Conservation (phyloP, 2,113 vertebrate species). For the Oreochromis aureus region DNA sequence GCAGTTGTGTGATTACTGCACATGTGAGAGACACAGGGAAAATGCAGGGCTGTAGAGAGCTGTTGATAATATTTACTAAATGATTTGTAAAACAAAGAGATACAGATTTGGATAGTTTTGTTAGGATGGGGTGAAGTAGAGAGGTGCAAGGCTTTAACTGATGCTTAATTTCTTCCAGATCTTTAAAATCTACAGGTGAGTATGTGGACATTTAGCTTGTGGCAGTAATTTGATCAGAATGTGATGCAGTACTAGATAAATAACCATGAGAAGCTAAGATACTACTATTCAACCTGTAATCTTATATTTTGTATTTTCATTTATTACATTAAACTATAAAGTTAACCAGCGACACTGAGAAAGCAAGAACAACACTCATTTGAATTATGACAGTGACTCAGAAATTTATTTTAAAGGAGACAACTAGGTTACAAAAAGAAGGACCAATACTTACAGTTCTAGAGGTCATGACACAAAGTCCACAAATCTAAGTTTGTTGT, state of each 20-base stretch:
- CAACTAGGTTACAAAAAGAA: too few species aligned
- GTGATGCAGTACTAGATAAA: neutral
- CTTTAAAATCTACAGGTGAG: neutral
- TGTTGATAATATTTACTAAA: too few species aligned
- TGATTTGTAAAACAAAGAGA: too few species aligned
- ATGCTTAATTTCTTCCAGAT: neutral
- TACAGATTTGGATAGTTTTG: too few species aligned
- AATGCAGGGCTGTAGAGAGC: too few species aligned
- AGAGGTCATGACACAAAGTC: neutral
- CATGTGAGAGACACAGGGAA: too few species aligned
- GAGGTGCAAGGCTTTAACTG: neutral
- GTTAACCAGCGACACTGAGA: too few species aligned
- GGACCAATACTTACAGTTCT: neutral
- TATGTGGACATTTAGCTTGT: neutral
- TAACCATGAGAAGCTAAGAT: rapidly evolving
- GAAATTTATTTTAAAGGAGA: too few species aligned
- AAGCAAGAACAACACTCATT: too few species aligned
- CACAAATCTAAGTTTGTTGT: neutral
- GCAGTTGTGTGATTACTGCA: too few species aligned
- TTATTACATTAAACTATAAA: rapidly evolving
- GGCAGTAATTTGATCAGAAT: neutral
- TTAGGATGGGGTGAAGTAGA: too few species aligned
- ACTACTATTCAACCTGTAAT: neutral
- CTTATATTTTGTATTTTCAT: neutral
- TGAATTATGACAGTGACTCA: too few species aligned